Evolutionary conservation across 2,797 vertebrate species (phyloP), one percentile per base, ranked within the genome.

Genomic region (Saguinus oedipus): DNA sequence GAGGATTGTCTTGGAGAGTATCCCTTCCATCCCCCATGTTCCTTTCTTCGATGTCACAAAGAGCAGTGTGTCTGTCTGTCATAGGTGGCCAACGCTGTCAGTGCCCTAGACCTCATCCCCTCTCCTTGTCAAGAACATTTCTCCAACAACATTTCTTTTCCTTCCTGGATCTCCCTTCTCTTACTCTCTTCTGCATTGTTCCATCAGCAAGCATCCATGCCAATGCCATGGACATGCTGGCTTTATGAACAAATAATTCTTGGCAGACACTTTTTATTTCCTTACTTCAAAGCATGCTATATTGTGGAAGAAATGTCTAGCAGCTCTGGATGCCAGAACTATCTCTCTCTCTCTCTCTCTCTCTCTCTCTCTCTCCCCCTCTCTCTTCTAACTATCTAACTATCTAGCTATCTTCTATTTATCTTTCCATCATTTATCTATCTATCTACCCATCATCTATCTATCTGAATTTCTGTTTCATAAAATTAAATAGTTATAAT

Each of bases 61-160:
- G n/a, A 57, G 55, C 6, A 7, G 4, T 3, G 1, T 8, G 88
- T 17, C 42, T 13, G 24, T 46, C 42, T 8, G 11, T 24, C 1
- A 5, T 0, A 11, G n/a, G 5, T 15, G 4, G 39, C 57, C 5
- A 5, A 17, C 27, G 2, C 44, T 33, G 3, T 13, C 3, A 39
- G 33, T 2, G 8, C 33, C 33, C 6, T 7, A 42, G 61, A 33
- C 1, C 10, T 7, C 7, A 9, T 1, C 7, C 59, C 6, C 3
- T 22, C n/a, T 14, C 6, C 68, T 36, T 30, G 6, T 4, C 24
- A 26, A 44, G 36, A 12, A 2, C 9, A 7, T 9, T 22, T 59
- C 59, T 33, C n/a, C 26, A 30, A 2, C 30, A 33, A 64, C 9
- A 70, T 36, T 70, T 20, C 26, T 8, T 27, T 14, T 55, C 13